Conservation (phyloP, 92 coral and sea anemone genomes). For the Siderastrea radians region DNA sequence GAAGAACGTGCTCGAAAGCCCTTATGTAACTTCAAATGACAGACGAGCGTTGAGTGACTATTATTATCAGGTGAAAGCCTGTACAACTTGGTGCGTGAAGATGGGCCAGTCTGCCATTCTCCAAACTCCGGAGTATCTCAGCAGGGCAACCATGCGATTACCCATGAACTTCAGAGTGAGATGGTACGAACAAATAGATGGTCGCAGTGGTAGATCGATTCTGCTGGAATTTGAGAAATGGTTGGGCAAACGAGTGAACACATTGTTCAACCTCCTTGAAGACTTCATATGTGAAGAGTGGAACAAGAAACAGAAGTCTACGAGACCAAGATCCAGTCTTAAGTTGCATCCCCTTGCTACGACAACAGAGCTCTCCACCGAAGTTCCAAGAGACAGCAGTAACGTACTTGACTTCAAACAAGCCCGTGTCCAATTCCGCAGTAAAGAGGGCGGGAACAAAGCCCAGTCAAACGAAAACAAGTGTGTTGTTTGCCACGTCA, state of each 20-base stretch:
- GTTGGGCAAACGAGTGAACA: slow-evolving; percentile 8
- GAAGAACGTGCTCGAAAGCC: slow-evolving; percentile 35
- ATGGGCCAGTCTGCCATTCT: too few species aligned
- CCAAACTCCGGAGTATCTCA: too few species aligned
- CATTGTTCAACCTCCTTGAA: slow-evolving; percentile 21
- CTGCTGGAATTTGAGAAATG: slow-evolving; percentile 2
- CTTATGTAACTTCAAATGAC: too few species aligned
- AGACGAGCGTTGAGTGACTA: too few species aligned
- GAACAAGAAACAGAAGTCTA: slow-evolving; percentile 1
- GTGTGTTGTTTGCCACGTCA: slow-evolving; percentile 4
- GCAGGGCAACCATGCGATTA: too few species aligned
- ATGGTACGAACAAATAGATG: too few species aligned
- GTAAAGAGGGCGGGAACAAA: too few species aligned
- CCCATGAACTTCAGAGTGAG: too few species aligned
- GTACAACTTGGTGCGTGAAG: too few species aligned
- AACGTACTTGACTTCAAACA: neutral
- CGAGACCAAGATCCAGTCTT: neutral
- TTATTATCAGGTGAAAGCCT: too few species aligned
- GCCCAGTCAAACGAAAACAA: slow-evolving; percentile 1
- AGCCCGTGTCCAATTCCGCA: neutral
- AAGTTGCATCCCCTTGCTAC: neutral
- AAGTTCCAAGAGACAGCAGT: too few species aligned
- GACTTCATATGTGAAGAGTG: slow-evolving; percentile 22
- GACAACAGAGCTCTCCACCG: neutral
- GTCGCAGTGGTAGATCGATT: neutral